Percentiles rank a stretch among this genome's conserved stretches.
Conservation (phyloP, 1,140 invertebrate species). For the Achatina immaculata region DNA sequence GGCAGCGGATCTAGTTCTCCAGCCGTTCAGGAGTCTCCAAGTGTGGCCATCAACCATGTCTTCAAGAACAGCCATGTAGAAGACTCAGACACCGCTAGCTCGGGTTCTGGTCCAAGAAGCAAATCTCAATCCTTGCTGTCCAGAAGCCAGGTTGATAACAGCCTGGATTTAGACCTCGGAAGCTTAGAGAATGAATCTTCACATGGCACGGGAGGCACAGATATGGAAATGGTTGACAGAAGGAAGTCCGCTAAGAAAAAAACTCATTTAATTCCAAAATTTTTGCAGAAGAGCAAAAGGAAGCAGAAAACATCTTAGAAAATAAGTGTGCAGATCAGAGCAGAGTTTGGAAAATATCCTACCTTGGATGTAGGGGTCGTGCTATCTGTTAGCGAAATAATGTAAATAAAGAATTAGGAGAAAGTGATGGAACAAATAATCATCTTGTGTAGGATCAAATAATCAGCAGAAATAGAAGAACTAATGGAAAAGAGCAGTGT, state of each 20-base stretch:
- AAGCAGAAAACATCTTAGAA: conserved; percentile 32
- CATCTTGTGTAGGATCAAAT: too few species aligned
- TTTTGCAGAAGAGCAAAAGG: conserved; percentile 20
- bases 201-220: neutral
- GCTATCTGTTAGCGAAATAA: too few species aligned
- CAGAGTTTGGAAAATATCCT: too few species aligned
- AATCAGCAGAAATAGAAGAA: too few species aligned
- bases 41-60: neutral
- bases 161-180: conserved; percentile 13
- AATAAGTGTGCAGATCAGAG: too few species aligned
- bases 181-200: conserved; percentile 26
- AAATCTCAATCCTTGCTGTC: neutral
- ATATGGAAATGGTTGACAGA: neutral
- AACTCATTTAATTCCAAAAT: conserved; percentile 30
- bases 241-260: conserved; percentile 25
- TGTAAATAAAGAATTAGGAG: too few species aligned
- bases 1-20: neutral
- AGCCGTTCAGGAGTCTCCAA: neutral
- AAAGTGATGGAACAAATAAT: too few species aligned
- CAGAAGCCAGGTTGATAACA: neutral
- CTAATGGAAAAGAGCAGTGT: too few species aligned
- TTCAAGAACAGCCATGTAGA: conserved; percentile 1
- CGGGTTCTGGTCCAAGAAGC: neutral
- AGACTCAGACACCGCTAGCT: conserved; percentile 2
- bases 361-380: too few species aligned